Percentiles rank a stretch among this genome's conserved stretches.
Evolutionary conservation across 2,113 vertebrate species (phyloP).

Genomic region (Ginglymostoma cirratum): DNA sequence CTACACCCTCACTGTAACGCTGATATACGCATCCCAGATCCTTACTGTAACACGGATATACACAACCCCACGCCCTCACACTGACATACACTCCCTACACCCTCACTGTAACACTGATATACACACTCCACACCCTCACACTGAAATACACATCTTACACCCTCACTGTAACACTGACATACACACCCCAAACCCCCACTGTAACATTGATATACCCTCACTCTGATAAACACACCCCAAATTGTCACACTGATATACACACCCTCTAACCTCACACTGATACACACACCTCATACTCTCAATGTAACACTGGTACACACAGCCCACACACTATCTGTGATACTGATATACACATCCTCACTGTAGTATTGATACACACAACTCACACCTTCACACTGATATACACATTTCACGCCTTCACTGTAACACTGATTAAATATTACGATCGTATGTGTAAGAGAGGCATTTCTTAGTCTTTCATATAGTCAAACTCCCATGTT

Average conservation of each 20-base stretch:
- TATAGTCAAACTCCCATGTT: too few species aligned
- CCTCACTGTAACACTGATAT: not conserved
- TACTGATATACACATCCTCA: not conserved
- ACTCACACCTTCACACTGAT: not conserved
- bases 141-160: not conserved
- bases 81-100: too few species aligned
- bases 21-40: not conserved
- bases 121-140: not conserved
- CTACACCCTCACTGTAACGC: not conserved
- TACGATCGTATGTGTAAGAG: too few species aligned
- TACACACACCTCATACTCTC: not conserved
- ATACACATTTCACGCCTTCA: not conserved
- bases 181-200: not conserved
- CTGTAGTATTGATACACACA: not conserved
- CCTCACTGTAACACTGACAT: too few species aligned
- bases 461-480: too few species aligned
- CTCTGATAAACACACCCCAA: not conserved
- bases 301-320: not conserved
- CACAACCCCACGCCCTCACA: too few species aligned
- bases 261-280: too few species aligned
- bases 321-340: too few species aligned
- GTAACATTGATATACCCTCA: not conserved
- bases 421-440: not conserved
- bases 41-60: too few species aligned
- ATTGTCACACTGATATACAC: too few species aligned